Evolutionary conservation across 2,888 invertebrate species (phyloP).

Genomic region (Syrphus vitripennis): DNA sequence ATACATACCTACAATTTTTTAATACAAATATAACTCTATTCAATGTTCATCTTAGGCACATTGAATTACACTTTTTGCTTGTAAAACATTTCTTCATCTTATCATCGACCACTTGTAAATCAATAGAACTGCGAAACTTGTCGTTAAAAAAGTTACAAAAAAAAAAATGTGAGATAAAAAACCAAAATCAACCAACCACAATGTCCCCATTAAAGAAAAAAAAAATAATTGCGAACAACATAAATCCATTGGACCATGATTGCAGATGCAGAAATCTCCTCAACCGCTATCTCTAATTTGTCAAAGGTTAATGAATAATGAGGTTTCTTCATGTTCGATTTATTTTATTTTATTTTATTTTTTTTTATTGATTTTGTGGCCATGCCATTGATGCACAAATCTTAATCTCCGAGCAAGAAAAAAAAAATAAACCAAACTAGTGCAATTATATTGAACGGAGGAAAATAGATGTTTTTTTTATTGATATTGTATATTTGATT

Average conservation of each 20-base stretch:
- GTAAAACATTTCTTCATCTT: too few relatives aligned
- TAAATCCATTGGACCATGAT: not conserved
- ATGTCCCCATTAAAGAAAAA: not conserved
- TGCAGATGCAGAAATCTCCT: not conserved
- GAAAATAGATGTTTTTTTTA: not conserved
- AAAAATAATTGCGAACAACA: not conserved
- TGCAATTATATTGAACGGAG: not conserved
- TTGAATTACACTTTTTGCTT: too few relatives aligned
- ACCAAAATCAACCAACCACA: not conserved
- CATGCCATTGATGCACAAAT: not conserved
- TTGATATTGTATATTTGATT: not conserved
- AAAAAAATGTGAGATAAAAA: not conserved
- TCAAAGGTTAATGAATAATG: constrained; percentile 15
- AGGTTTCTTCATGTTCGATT: not conserved
- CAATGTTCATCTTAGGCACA: too few relatives aligned
- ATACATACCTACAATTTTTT: too few relatives aligned
- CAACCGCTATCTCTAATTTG: constrained; percentile 4
- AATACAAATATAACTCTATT: too few relatives aligned
- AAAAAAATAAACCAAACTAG: too few relatives aligned
- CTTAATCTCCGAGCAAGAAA: not conserved
- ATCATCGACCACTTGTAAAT: not conserved
- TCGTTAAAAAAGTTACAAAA: not conserved
- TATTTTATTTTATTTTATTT: not conserved
- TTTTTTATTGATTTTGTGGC: not conserved
- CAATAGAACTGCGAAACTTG: not conserved